Evolutionary conservation across 2,888 invertebrate genomes (phyloP).

Genomic region (Scrobipalpa atriplicella): DNA sequence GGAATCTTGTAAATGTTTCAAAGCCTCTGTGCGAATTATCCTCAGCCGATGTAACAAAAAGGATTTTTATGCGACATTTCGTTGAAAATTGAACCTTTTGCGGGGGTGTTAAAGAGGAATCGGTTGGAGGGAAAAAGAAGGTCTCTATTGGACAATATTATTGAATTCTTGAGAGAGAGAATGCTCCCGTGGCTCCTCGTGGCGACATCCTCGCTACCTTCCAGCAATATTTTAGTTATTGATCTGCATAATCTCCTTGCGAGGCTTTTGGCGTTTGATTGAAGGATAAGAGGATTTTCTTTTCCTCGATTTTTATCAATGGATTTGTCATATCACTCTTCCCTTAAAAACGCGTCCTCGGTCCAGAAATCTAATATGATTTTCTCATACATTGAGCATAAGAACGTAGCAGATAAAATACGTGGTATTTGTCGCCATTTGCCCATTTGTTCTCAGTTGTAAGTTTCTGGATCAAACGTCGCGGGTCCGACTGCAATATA

Average conservation of each 20-base stretch:
- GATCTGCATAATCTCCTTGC: constrained; percentile 56
- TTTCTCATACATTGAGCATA: too few relatives aligned
- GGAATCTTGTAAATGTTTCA: constrained; percentile 25
- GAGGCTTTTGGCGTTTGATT: constrained; percentile 38
- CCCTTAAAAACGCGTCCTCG: too few relatives aligned
- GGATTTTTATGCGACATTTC: constrained; percentile 37
- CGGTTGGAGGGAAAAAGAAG: constrained; percentile 25
- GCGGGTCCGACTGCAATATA: too few relatives aligned
- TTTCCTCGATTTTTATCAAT: not conserved
- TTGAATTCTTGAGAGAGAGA: constrained; percentile 54
- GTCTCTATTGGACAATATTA: constrained; percentile 60
- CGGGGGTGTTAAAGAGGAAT: constrained; percentile 33
- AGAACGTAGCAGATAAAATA: too few relatives aligned
- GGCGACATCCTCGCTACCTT: constrained; percentile 48
- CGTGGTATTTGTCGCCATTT: too few relatives aligned
- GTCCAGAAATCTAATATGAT: too few relatives aligned
- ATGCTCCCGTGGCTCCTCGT: constrained; percentile 48
- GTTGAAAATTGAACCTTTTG: constrained; percentile 40
- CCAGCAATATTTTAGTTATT: constrained; percentile 58
- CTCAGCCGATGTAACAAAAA: constrained; percentile 38
- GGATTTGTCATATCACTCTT: too few relatives aligned
- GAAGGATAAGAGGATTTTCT: constrained; percentile 17
- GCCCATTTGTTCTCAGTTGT: too few relatives aligned
- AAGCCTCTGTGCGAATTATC: constrained; percentile 29
- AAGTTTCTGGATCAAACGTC: too few relatives aligned